phyloP scores from a whole-genome alignment of 2,888 invertebrate genomes.

The Parascotia fuliginaria region DNA sequence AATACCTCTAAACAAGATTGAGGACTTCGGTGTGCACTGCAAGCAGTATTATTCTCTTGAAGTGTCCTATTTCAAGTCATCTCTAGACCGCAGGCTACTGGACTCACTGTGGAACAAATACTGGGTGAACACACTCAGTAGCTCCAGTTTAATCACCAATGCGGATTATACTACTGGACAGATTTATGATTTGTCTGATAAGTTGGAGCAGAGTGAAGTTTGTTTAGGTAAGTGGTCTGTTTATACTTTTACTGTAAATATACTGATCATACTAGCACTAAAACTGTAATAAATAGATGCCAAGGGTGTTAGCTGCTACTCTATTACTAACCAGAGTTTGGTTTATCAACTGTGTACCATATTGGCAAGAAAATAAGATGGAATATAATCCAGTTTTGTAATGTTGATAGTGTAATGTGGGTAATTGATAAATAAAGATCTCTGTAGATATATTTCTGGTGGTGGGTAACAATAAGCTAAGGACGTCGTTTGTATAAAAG shows the following conservation, averaged over 20 bases:
- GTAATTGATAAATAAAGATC: too few relatives aligned
- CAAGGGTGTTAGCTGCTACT: too few relatives aligned
- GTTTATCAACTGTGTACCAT: too few relatives aligned
- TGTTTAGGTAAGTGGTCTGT: constrained; percentile 88
- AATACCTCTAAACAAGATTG: constrained; percentile 99
- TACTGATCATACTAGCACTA: too few relatives aligned
- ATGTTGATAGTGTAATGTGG: too few relatives aligned
- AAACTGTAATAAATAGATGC: too few relatives aligned
- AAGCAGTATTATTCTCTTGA: constrained; percentile 99
- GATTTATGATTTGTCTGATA: constrained; percentile 98
- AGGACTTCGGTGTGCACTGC: constrained; percentile 99
- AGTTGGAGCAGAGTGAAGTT: constrained; percentile 97
- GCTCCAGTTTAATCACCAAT: constrained; percentile 97
- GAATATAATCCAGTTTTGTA: too few relatives aligned
- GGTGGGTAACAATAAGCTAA: too few relatives aligned
- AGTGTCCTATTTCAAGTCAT: constrained; percentile 98
- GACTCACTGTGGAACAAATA: constrained; percentile 99
- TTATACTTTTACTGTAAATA: not conserved
- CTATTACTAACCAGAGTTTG: too few relatives aligned
- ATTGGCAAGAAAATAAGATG: too few relatives aligned
- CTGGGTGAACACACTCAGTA: constrained; percentile 99
- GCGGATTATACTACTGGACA: constrained; percentile 99
- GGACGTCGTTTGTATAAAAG: too few relatives aligned
- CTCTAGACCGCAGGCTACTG: constrained; percentile 95
- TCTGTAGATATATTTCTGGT: too few relatives aligned